Conservation (phyloP, 2,113 vertebrate genomes). For the Cheilinus undulatus region DNA sequence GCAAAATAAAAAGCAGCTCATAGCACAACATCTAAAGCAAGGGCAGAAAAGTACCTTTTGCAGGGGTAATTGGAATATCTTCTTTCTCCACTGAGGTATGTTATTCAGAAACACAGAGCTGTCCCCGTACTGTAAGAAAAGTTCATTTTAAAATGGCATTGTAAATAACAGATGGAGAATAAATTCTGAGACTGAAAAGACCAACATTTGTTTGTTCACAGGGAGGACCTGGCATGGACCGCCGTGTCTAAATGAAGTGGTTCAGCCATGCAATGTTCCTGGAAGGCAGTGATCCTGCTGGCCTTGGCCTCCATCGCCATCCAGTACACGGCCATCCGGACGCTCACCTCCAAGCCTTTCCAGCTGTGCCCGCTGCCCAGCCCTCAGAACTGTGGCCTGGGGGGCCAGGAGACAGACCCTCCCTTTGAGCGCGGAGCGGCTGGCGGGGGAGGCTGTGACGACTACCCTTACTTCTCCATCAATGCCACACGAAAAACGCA, state of each 20-base stretch:
- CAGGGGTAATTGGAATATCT: too few species aligned
- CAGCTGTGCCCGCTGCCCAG: slow-evolving; percentile 90
- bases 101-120: background rate
- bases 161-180: background rate
- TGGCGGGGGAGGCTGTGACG: slow-evolving; percentile 86
- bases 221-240: slow-evolving; percentile 79
- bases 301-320: slow-evolving; percentile 97
- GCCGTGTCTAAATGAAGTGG: slow-evolving; percentile 89
- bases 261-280: slow-evolving; percentile 99
- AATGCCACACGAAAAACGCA: slow-evolving; percentile 93
- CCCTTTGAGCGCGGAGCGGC: slow-evolving; percentile 80
- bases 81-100: background rate
- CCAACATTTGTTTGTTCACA: slow-evolving; percentile 60
- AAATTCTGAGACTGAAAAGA: slow-evolving; percentile 21
- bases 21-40: too few species aligned
- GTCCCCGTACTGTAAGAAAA: background rate
- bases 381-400: slow-evolving; percentile 88
- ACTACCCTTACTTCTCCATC: slow-evolving; percentile 87
- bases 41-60: too few species aligned
- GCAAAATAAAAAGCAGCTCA: too few species aligned
- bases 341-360: slow-evolving; percentile 95
- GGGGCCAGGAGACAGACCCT: slow-evolving; percentile 87
- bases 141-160: background rate
- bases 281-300: slow-evolving; percentile 98
- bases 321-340: slow-evolving; percentile 98